Percentiles rank a stretch among this genome's conserved stretches.
Conservation (phyloP, 1,140 invertebrate species). For the Scaptomyza hsui region DNA sequence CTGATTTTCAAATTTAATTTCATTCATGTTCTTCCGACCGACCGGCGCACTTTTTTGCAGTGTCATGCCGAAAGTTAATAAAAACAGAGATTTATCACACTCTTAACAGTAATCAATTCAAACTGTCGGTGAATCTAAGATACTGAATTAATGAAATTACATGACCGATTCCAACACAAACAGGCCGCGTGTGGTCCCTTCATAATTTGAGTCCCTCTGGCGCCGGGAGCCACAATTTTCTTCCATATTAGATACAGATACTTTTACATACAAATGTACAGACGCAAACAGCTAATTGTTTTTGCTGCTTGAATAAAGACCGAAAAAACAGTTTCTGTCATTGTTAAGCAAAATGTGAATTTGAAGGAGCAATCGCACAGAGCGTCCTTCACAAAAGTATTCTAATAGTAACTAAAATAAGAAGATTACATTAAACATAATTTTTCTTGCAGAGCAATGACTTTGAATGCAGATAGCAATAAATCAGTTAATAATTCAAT, state of each 20-base stretch:
- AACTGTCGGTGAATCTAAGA: slow-evolving; percentile 50
- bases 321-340: too few species aligned
- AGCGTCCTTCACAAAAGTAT: too few species aligned
- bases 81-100: slow-evolving; percentile 83
- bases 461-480: slow-evolving; percentile 5
- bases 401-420: too few species aligned
- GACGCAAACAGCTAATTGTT: background rate
- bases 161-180: slow-evolving; percentile 72
- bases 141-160: slow-evolving; percentile 67
- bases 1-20: slow-evolving; percentile 66
- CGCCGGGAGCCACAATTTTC: slow-evolving; percentile 36
- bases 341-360: too few species aligned
- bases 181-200: slow-evolving; percentile 55
- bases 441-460: too few species aligned
- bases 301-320: too few species aligned
- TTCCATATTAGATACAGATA: slow-evolving; percentile 5
- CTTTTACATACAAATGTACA: background rate
- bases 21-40: slow-evolving; percentile 56
- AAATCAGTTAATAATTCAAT: slow-evolving; percentile 55
- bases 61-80: slow-evolving; percentile 81
- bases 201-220: slow-evolving; percentile 11
- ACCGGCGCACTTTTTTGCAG: slow-evolving; percentile 36
- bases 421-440: too few species aligned
- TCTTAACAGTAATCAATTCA: slow-evolving; percentile 76
- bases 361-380: too few species aligned